A percentile compares a stretch with the other conserved stretches of the same genome.
phyloP scores from a whole-genome alignment of 2,888 invertebrate species.

The Drepanosiphum platanoidis region DNA sequence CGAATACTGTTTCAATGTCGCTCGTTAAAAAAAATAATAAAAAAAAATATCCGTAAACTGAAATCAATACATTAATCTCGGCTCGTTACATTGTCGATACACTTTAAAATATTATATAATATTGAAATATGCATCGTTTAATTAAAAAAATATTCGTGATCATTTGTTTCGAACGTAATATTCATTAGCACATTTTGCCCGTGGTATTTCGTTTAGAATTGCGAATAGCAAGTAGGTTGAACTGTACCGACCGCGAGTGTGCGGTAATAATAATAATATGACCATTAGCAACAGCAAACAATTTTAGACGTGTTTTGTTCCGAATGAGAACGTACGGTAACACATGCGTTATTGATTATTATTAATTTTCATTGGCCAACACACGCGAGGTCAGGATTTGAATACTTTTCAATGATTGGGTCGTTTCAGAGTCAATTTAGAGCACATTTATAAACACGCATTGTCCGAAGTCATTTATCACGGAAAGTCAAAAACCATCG shows the following conservation, averaged over 20 bases:
- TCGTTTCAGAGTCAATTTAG: background rate
- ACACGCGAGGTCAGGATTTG: background rate
- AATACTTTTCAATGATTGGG: background rate
- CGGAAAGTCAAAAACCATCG: background rate
- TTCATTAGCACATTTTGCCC: no score
- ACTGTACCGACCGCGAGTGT: background rate
- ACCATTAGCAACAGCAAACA: background rate
- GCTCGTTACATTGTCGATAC: no score
- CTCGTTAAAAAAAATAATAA: no score
- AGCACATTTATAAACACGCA: background rate
- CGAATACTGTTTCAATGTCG: no score
- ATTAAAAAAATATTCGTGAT: no score
- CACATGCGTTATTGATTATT: background rate
- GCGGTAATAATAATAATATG: background rate
- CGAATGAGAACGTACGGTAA: background rate
- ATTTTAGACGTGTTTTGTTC: background rate
- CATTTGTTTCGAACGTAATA: no score
- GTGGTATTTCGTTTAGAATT: background rate
- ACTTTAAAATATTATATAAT: no score
- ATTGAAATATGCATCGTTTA: no score
- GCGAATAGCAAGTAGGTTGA: background rate
- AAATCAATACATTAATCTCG: no score
- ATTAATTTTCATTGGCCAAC: background rate
- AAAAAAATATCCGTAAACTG: no score
- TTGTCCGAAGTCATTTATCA: slow-evolving; percentile 1